Percentiles rank a stretch among this genome's conserved stretches.
phyloP scores from a whole-genome alignment of 2,797 vertebrate species.

The Strix occidentalis region DNA sequence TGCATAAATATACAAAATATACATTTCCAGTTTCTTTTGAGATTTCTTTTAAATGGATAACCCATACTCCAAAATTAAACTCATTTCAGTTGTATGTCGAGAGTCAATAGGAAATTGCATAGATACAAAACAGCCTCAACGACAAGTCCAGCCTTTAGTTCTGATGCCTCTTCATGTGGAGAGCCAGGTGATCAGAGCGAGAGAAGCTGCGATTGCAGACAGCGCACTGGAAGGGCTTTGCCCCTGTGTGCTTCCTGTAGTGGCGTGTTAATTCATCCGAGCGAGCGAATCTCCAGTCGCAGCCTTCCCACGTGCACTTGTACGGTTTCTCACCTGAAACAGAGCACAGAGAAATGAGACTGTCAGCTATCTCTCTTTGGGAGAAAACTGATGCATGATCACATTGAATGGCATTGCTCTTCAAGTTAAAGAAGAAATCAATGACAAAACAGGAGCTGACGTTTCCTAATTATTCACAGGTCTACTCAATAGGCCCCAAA shows the following conservation, averaged over 20 bases:
- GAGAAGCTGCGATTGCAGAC: constrained; percentile 96
- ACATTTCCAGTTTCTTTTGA: constrained; percentile 79
- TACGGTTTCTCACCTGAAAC: constrained; percentile 94
- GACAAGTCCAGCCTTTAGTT: constrained; percentile 75
- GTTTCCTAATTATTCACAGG: neutral
- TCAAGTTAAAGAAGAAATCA: neutral
- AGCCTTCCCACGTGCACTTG: constrained; percentile 96
- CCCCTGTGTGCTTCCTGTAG: constrained; percentile 96
- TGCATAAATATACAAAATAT: constrained; percentile 83
- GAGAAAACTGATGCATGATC: rapidly evolving
- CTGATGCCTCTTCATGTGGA: constrained; percentile 99
- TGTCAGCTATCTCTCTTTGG: neutral
- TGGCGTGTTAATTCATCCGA: constrained; percentile 97
- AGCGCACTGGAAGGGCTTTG: constrained; percentile 93
- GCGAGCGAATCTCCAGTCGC: constrained; percentile 96
- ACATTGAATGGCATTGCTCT: rapidly evolving
- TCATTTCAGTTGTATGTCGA: neutral
- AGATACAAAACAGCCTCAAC: constrained; percentile 8
- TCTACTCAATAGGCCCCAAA: neutral
- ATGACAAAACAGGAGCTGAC: neutral
- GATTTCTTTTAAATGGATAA: constrained; percentile 41
- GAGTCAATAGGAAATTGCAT: constrained; percentile 62
- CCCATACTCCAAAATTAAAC: constrained; percentile 54
- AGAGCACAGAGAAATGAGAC: neutral
- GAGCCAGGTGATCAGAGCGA: constrained; percentile 95